Conservation (phyloP, 2,113 vertebrate genomes). For the Pluvianellus socialis region DNA sequence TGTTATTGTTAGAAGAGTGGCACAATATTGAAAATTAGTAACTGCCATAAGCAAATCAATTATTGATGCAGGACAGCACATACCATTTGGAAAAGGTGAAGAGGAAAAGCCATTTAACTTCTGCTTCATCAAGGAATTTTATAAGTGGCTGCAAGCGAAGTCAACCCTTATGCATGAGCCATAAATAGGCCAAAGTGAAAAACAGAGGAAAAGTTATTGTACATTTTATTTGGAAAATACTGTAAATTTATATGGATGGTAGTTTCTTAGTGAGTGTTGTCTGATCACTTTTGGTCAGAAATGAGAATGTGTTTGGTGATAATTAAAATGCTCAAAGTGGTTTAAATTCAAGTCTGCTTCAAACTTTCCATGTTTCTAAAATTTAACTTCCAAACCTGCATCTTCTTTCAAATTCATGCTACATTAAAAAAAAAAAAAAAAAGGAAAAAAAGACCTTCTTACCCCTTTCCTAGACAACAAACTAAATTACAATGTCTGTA, state of each 20-base stretch:
- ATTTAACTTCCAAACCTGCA: neutral
- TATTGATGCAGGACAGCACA: conserved; percentile 5
- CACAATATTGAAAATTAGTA: conserved; percentile 60
- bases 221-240: neutral
- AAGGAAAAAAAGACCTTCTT: neutral
- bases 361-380: neutral
- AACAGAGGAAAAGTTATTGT: neutral
- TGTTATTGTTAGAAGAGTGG: conserved; percentile 55
- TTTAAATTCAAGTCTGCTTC: neutral
- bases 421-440: neutral
- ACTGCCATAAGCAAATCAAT: conserved; percentile 55
- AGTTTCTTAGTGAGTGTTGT: neutral
- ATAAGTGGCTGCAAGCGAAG: neutral
- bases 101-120: neutral
- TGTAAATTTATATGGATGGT: neutral
- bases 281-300: neutral
- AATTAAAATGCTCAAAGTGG: neutral
- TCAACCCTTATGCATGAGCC: neutral
- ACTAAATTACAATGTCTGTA: neutral
- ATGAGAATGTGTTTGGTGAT: neutral
- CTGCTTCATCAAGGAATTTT: neutral
- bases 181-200: neutral
- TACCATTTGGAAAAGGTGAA: neutral
- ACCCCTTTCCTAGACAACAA: neutral
- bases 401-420: neutral